Base-by-base conservation (phyloP, 2,797 vertebrate genomes). In the Merluccius polli region DNA sequence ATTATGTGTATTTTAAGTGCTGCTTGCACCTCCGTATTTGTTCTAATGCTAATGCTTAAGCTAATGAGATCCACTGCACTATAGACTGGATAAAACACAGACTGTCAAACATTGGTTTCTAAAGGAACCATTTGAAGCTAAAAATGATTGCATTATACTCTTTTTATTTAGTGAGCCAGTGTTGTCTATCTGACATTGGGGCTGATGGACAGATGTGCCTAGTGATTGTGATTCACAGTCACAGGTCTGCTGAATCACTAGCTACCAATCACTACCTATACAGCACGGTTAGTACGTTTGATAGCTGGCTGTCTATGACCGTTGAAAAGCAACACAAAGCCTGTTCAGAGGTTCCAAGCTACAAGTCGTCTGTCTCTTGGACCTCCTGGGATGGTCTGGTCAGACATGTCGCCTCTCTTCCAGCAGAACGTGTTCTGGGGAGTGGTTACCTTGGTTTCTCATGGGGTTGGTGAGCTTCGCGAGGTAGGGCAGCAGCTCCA, bases 401-500 rank as follows among this genome's bases (percentile, higher is more conserved):
- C 29, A 68, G 27, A 68, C 12, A 36, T 12, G 18, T 24, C n/a
- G 33, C 24, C 24, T 71, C n/a, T 18, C 31, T 70, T 10, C 31
- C n/a, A 21, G 1, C n/a, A 8, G n/a, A 15, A 6, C 8, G n/a
- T 13, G 32, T 35, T 3, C 3, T 35, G 67, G 29, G 33, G 70
- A 35, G 73, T 70, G 32, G 31, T 78, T 92, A 98, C 97, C 96
- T 95, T 94, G 96, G 86, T 95, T 98, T 91, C 95, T 95, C 94
- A 97, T 93, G 18, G 96, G 95, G 84, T 95, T 96, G 86, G 93
- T 93, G 77, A 99, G 92, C 87, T 96, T 89, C 67, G 95, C 94
- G 72, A 98, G 92, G 48, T 96, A 97, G 1, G 97, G 98, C 87
- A 99, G 90, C 3, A 98, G 87, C 73, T 98, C 94, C 2, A 95